Evolutionary conservation across 2,888 invertebrate species (phyloP).

Genomic region (Polymixis flavicincta): DNA sequence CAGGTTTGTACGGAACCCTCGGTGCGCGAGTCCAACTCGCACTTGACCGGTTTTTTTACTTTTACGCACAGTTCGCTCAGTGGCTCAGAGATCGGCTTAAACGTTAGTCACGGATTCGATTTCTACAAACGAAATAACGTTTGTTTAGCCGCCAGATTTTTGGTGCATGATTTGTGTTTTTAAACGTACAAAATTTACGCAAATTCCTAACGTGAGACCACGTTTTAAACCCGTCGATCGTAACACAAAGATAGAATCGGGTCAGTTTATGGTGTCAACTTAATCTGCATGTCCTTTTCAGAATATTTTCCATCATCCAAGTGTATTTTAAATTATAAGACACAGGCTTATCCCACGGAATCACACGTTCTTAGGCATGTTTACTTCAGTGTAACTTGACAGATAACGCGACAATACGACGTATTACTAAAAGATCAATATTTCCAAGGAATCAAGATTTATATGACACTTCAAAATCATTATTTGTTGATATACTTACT

Average conservation of each 20-base stretch:
- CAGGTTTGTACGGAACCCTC: too few species aligned
- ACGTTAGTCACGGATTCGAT: background rate
- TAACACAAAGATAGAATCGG: background rate
- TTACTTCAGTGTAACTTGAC: constrained; percentile 45
- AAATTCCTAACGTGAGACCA: too few species aligned
- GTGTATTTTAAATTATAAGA: background rate
- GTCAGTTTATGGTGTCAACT: background rate
- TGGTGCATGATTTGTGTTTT: background rate
- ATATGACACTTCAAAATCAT: constrained; percentile 36
- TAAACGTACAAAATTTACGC: background rate
- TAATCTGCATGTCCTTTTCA: too few species aligned
- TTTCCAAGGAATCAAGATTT: constrained; percentile 45
- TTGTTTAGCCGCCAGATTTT: background rate
- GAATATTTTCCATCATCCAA: background rate
- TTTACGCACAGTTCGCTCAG: background rate
- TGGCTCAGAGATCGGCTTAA: background rate
- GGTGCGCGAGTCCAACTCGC: too few species aligned
- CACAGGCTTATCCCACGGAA: background rate
- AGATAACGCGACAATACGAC: constrained; percentile 51
- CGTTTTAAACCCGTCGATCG: background rate
- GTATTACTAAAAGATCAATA: constrained; percentile 40
- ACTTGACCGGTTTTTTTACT: too few species aligned
- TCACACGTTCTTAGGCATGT: constrained; percentile 15
- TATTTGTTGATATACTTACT: constrained; percentile 21
- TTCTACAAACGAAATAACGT: background rate